phyloP scores from a whole-genome alignment of 2,797 vertebrate species.

The Sparus aurata region DNA sequence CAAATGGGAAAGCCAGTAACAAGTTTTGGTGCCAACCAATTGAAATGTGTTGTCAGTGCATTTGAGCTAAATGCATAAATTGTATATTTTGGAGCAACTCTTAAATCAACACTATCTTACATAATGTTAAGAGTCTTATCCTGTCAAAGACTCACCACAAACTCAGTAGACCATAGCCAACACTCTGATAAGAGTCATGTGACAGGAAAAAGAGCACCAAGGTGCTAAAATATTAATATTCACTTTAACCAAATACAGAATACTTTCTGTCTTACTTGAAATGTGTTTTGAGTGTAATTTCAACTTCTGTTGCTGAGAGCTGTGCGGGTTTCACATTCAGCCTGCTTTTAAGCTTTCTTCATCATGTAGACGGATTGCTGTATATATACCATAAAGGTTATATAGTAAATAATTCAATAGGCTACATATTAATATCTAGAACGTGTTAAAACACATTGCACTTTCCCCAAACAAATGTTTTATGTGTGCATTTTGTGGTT shows the following conservation, averaged over 20 bases:
- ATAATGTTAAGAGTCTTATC: rapidly evolving
- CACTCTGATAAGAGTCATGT: not conserved
- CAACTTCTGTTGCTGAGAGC: not conserved
- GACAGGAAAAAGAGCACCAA: not conserved
- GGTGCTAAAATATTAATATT: not conserved
- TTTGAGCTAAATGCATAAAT: not conserved
- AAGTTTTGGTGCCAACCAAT: not conserved
- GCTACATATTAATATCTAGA: not conserved
- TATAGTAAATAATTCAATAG: too few relatives aligned
- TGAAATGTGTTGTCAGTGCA: not conserved
- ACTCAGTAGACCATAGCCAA: not conserved
- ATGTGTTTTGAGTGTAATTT: not conserved
- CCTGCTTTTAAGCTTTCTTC: not conserved
- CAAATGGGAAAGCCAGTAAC: not conserved
- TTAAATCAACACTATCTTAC: not conserved
- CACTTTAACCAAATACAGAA: too few relatives aligned
- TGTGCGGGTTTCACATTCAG: not conserved
- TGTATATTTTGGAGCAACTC: not conserved
- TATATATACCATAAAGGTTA: not conserved
- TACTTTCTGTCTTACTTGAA: too few relatives aligned
- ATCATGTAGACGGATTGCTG: not conserved
- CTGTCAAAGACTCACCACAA: not conserved
- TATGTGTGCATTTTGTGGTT: not conserved
- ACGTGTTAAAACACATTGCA: not conserved
- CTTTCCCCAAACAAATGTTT: not conserved